Percentiles rank a stretch among this genome's conserved stretches.
These are phyloP conservation scores for Papilio polytes DNA, from an alignment of 1,140 invertebrate genomes.

Conservation along the genomic window DNA sequence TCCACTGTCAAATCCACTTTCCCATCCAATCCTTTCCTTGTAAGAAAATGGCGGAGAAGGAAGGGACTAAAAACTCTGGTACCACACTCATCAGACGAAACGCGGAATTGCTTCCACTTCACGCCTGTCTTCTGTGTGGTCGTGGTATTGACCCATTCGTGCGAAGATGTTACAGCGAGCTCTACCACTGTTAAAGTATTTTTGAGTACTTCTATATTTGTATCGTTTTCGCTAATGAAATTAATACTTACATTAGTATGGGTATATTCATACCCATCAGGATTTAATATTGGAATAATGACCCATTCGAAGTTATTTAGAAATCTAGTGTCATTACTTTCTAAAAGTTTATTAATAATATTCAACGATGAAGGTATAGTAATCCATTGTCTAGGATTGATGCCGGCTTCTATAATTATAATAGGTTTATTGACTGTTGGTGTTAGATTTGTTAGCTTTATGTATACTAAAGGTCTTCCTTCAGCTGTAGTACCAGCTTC, in stretches of 20 bases:
- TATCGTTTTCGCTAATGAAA: background rate
- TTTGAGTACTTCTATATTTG: background rate
- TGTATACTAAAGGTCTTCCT: constrained; percentile 60
- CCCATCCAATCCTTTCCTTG: too few species aligned
- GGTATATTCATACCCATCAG: constrained; percentile 92
- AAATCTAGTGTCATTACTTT: constrained; percentile 60
- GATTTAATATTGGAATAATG: constrained; percentile 88
- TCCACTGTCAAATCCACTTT: too few species aligned
- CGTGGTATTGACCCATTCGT: too few species aligned
- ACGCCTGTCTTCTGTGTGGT: too few species aligned
- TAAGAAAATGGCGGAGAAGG: too few species aligned
- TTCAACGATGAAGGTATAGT: constrained; percentile 82
- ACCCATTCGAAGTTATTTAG: constrained; percentile 88
- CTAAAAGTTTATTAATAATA: constrained; percentile 80
- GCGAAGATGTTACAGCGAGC: too few species aligned
- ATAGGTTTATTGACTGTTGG: constrained; percentile 53
- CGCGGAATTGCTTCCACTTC: too few species aligned
- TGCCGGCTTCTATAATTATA: constrained; percentile 79
- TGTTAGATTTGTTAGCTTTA: constrained; percentile 53
- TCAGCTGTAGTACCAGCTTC: constrained; percentile 60
- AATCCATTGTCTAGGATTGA: constrained; percentile 88
- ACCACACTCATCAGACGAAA: too few species aligned
- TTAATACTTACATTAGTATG: constrained; percentile 83
- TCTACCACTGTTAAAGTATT: too few species aligned
- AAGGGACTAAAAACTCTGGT: too few species aligned